A percentile compares a stretch with the other conserved stretches of the same genome.
Evolutionary conservation across 2,888 invertebrate genomes (phyloP).

Genomic region (Ormyrus pomaceus): DNA sequence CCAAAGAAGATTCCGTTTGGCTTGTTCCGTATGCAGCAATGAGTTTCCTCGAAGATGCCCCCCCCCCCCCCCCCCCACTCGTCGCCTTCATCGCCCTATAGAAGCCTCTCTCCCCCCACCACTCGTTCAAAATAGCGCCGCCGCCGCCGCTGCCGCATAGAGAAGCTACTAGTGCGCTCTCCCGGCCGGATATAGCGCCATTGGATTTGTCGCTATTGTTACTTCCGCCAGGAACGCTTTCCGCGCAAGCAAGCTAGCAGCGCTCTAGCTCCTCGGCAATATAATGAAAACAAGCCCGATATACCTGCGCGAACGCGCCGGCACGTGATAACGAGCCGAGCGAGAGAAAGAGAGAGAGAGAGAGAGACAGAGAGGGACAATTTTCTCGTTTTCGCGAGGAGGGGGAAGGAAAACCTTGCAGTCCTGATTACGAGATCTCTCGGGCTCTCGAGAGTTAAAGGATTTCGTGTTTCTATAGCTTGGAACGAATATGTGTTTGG

Average conservation of each 20-base stretch:
- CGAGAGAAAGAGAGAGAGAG: background rate
- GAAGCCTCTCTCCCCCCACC: background rate
- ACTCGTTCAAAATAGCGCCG: background rate
- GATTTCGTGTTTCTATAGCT: background rate
- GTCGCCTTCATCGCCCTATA: conserved; percentile 18
- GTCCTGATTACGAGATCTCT: conserved; percentile 32
- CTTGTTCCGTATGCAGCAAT: conserved; percentile 61
- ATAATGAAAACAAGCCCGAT: conserved; percentile 54
- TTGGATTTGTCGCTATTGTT: conserved; percentile 62
- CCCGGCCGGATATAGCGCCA: conserved; percentile 51
- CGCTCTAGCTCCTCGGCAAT: conserved; percentile 15
- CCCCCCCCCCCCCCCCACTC: background rate
- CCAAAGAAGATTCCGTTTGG: conserved; percentile 63
- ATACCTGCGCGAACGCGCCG: background rate
- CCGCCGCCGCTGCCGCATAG: conserved; percentile 31
- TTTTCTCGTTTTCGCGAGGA: conserved; percentile 31
- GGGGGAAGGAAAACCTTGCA: conserved; percentile 1
- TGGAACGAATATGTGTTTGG: conserved; percentile 15
- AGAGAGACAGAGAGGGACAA: conserved; percentile 17
- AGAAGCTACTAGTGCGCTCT: background rate
- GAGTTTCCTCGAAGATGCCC: conserved; percentile 60
- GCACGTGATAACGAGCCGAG: conserved; percentile 54
- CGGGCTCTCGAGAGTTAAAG: background rate
- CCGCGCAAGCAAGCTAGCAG: conserved; percentile 4
- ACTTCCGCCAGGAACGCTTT: conserved; percentile 54